Evolutionary conservation across 2,888 invertebrate genomes (phyloP).

Genomic region (Caenorhabditis becei): DNA sequence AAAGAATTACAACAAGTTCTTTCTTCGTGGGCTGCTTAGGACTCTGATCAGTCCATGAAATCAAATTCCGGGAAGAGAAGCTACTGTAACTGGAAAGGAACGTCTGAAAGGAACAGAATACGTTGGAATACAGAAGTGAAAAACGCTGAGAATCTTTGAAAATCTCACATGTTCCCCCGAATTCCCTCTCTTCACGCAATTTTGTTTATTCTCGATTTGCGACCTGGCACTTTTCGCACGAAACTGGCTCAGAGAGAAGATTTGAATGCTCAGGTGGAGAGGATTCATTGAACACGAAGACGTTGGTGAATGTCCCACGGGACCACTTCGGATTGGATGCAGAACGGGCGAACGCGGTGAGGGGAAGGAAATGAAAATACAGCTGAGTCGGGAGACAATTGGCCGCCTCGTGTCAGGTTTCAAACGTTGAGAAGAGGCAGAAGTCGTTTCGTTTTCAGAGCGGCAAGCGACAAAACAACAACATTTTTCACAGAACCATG

Average conservation of each 20-base stretch:
- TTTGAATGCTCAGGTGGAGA: not conserved
- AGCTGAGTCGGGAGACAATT: slow-evolving; percentile 1
- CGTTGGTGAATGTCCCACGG: not conserved
- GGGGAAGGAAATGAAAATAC: slow-evolving; percentile 1
- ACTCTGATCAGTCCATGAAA: too few relatives aligned
- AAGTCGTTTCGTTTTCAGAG: slow-evolving; percentile 11
- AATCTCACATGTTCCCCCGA: not conserved
- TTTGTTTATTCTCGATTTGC: not conserved
- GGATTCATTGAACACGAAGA: not conserved
- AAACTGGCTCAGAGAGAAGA: not conserved
- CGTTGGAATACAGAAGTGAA: not conserved
- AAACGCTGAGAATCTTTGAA: not conserved
- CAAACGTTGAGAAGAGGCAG: not conserved
- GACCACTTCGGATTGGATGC: not conserved
- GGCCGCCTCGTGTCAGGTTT: slow-evolving; percentile 24
- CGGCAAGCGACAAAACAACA: slow-evolving; percentile 2
- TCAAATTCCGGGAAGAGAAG: too few relatives aligned
- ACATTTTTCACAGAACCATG: slow-evolving; percentile 12
- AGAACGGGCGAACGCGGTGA: not conserved
- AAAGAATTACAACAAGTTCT: too few relatives aligned
- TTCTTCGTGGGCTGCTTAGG: too few relatives aligned
- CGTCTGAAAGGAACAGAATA: not conserved
- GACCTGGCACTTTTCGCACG: not conserved
- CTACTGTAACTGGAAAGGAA: too few relatives aligned
- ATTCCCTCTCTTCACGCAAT: not conserved